A percentile compares a stretch with the other conserved stretches of the same genome.
These are phyloP conservation scores for Dioctria rufipes DNA, from an alignment of 2,888 invertebrate species.

Conservation along the genomic window DNA sequence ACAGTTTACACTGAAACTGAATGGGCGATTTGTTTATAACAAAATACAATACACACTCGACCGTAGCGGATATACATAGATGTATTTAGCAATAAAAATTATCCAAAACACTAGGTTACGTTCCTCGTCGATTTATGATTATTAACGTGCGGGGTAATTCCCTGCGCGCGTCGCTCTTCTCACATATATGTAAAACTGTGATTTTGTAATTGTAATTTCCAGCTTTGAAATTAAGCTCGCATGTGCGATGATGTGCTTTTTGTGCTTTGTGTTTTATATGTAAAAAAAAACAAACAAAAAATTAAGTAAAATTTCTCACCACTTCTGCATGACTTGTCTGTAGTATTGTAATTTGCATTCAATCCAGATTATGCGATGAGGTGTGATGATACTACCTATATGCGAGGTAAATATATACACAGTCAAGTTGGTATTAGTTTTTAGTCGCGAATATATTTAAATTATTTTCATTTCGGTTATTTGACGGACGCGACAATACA, in stretches of 20 bases:
- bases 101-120: conserved; percentile 1
- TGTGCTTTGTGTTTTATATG: too few relatives aligned
- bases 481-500: neutral
- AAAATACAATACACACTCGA: conserved; percentile 1
- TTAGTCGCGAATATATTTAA: neutral
- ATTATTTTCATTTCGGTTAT: neutral
- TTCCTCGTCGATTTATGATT: neutral
- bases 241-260: too few relatives aligned
- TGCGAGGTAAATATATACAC: too few relatives aligned
- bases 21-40: conserved; percentile 36
- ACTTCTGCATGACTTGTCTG: neutral
- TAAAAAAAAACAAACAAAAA: too few relatives aligned
- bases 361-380: neutral
- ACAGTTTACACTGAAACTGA: neutral
- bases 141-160: conserved; percentile 3
- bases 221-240: too few relatives aligned
- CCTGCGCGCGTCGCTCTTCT: conserved; percentile 1
- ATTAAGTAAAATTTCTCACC: neutral
- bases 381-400: neutral
- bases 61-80: neutral
- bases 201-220: too few relatives aligned
- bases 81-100: neutral
- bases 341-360: neutral
- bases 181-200: neutral
- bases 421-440: neutral